Evolutionary conservation across 2,113 vertebrate genomes (phyloP).

Genomic region (Microtus oregoni): DNA sequence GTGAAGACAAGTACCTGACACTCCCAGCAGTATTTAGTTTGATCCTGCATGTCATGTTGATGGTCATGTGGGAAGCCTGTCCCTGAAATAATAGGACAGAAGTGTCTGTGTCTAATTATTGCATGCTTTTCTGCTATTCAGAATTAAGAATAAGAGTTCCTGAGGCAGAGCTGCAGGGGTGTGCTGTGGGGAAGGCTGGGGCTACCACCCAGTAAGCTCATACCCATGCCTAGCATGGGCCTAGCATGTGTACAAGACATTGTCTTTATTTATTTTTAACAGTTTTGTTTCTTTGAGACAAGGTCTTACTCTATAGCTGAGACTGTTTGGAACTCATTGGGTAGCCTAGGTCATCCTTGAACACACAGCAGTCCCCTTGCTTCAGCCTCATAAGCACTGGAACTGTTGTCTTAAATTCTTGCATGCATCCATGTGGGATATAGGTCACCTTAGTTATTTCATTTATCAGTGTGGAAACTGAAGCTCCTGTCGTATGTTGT

Average conservation of each 20-base stretch:
- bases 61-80: background rate
- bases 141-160: background rate
- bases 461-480: background rate
- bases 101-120: background rate
- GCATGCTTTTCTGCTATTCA: background rate
- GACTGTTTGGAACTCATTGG: background rate
- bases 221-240: background rate
- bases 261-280: background rate
- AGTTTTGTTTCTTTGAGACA: background rate
- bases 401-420: background rate
- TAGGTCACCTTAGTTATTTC: accelerated
- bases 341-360: background rate
- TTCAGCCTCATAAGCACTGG: background rate
- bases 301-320: background rate
- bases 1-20: accelerated
- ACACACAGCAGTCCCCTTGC: background rate
- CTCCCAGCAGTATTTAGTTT: background rate
- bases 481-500: background rate
- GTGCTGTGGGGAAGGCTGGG: accelerated
- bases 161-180: background rate
- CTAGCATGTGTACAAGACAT: accelerated
- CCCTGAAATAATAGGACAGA: background rate
- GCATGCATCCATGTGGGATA: background rate
- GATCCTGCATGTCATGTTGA: accelerated
- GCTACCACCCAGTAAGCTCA: background rate